Base-by-base conservation (phyloP, 1,140 invertebrate genomes). In the Zaprionus capensis region DNA sequence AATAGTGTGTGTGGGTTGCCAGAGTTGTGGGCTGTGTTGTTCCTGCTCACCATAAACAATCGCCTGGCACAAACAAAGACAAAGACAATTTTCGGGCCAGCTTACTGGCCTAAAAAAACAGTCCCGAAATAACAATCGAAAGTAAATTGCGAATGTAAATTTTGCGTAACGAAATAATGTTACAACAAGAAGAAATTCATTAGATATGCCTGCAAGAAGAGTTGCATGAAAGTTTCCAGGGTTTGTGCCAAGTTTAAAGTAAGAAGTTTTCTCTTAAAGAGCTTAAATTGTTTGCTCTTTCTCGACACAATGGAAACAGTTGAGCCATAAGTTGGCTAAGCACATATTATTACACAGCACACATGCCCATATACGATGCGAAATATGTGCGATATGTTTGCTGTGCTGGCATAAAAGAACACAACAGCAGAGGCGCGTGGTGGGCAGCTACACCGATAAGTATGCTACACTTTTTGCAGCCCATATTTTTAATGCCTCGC, bases 401-500 rank as follows among this genome's bases (percentile, higher is more conserved):
- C 46, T 24, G 20, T 38, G n/a, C 31, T 11, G 31, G 31, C 31
- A 34, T 34, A 34, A 34, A 34, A 34, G 31, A 34, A 9, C n/a
- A 46, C n/a, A 46, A 22, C 5, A 58, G 38, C 38, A 15, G 38
- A 12, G 12, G 14, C 14, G 36, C 36, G 36, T 38, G 3, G 36
- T 46, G 41, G 41, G n/a, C 41, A 46, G 20, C 20, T 41, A 15
- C 49, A n/a, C 26, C 15, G 17, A 20, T 6, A 65, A 55, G 56
- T 44, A 67, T 73, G 24, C 59, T 62, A 62, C 59, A 38, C 15
- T n/a, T 46, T 62, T 62, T 59, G 57, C 20, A 6, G 5, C 26
- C 72, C 80, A 82, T 82, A 79, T 76, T 74, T 80, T 74, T 82
- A 76, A 75, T 71, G 59, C 51, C 61, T 31, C 11, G 17, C 34